Evolutionary conservation across 2,888 invertebrate genomes (phyloP), one percentile per base, ranked within the genome.

Genomic region (Chaetogeoica ovagalla): DNA sequence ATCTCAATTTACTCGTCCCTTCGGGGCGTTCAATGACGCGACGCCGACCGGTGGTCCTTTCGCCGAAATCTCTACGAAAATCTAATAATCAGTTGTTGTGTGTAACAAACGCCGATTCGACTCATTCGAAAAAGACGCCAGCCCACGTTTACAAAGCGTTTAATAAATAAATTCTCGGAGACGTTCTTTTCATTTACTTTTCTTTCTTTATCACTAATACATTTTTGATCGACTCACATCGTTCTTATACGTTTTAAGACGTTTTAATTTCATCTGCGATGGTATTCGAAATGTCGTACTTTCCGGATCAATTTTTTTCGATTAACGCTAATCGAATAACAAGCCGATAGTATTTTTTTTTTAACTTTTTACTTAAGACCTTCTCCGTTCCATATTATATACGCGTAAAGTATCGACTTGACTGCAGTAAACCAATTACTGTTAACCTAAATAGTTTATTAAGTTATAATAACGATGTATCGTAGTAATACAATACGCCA

Each of bases 1-100:
- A 72, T 62, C 72, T 60, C 72, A 23, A 72, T 72, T 43, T 43
- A 17, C 17, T 1, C 71, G 60, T n/a, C 72, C 72, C 60, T 30
- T 23, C 19, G 72, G 59, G 43, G 15, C 60, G 60, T 60, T 72
- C 43, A 60, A 48, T 48, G 4, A 48, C 23, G 48, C 15, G 11
- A 6, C 11, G 0, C 66, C 23, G 48, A 15, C 17, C 66, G 66
- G 21, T 4, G 30, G 66, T 23, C 8, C 8, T 7, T 43, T 43
- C 43, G 43, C 43, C 21, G 17, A 21, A 68, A 48, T 7, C 6
- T 43, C 43, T 2, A 2, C 21, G 17, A 21, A 68, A 48, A 43
- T 21, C n/a, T 21, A 30, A 30, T 19, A 8, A 4, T n/a, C 57
- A 19, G 13, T 55, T 17, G 19, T 17, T 5, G 15, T 17, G 17